Base-by-base conservation (phyloP, 1,140 invertebrate genomes). In the Drosophila sechellia region DNA sequence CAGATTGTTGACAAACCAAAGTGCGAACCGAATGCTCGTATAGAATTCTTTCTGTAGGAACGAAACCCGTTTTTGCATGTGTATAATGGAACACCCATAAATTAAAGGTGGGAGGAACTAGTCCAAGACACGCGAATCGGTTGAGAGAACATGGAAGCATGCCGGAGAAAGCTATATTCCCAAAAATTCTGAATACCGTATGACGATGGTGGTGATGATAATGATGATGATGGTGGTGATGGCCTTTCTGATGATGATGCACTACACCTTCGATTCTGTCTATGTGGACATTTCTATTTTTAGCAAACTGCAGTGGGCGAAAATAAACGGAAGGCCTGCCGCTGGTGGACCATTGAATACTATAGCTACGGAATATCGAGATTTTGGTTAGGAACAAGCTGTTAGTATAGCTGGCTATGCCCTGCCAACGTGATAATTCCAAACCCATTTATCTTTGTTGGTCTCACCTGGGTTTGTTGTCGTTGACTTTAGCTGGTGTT, bases 31-130 rank as follows among this genome's bases (percentile, higher is more conserved):
- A 58, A 27, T 68, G 17, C 42, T 45, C 42, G 42, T 10, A 45
- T 20, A 10, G 31, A 31, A 31, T 43, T 48, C 57, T 31, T 11
- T 58, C 15, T 54, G 35, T 25, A 11, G 20, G 27, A 54, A 49
- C 22, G 35, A 69, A 79, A 68, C 58, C 70, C 20, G 72, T 63
- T 63, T 75, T 74, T 17, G 42, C 42, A 45, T 45, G n/a, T 10
- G 22, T 48, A n/a, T 22, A 45, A 46, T 46, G 45, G 22, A 25
- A 46, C 4, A 53, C 15, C 39, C 12, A 43, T 17, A 34, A 15
- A n/a, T 10, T 31, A 22, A 54, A 34, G 43, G 35, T 34, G 49
- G 15, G 55, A 45, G 40, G 20, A 65, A 71, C 64, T 65, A 71
- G 53, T 71, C 31, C 43, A 45, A 56, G 37, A 45, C 68, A 65